A percentile compares a stretch with the other conserved stretches of the same genome.
Conservation (phyloP, 2,888 invertebrate genomes). For the Agonopterix arenella region DNA sequence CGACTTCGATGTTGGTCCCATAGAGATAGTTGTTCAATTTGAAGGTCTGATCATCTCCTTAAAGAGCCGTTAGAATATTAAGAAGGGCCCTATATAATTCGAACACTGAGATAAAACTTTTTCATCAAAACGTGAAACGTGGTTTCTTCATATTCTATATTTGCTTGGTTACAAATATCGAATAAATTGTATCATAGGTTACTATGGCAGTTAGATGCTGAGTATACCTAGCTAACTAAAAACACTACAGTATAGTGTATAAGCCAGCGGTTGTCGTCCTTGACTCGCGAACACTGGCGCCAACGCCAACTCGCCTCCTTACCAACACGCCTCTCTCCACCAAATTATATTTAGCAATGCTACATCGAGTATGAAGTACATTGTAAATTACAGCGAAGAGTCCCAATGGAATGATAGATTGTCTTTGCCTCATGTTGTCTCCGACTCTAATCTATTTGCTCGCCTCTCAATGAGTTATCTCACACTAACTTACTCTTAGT, state of each 20-base stretch:
- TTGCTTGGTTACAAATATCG: too few relatives aligned
- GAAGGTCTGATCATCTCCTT: too few relatives aligned
- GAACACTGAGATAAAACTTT: too few relatives aligned
- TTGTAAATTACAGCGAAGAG: slow-evolving; percentile 36
- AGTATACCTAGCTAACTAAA: neutral
- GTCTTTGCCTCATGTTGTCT: neutral
- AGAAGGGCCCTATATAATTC: too few relatives aligned
- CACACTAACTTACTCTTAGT: slow-evolving; percentile 1
- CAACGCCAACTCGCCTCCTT: slow-evolving; percentile 16
- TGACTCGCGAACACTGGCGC: slow-evolving; percentile 52
- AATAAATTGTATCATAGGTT: too few relatives aligned
- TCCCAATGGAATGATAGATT: slow-evolving; percentile 16
- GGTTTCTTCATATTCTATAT: too few relatives aligned
- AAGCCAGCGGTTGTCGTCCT: slow-evolving; percentile 39
- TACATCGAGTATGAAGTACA: slow-evolving; percentile 32
- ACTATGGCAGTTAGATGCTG: too few relatives aligned
- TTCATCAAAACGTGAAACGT: too few relatives aligned
- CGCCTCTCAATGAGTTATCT: slow-evolving; percentile 3
- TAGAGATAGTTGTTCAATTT: too few relatives aligned
- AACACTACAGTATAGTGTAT: slow-evolving; percentile 25
- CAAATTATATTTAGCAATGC: slow-evolving; percentile 36
- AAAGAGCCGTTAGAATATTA: too few relatives aligned
- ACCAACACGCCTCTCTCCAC: slow-evolving; percentile 17
- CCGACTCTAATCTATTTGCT: neutral
- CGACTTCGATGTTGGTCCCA: too few relatives aligned